Percentiles rank a stretch among this genome's conserved stretches.
Conservation (phyloP, 2,888 invertebrate species). For the Folsomia candida region DNA sequence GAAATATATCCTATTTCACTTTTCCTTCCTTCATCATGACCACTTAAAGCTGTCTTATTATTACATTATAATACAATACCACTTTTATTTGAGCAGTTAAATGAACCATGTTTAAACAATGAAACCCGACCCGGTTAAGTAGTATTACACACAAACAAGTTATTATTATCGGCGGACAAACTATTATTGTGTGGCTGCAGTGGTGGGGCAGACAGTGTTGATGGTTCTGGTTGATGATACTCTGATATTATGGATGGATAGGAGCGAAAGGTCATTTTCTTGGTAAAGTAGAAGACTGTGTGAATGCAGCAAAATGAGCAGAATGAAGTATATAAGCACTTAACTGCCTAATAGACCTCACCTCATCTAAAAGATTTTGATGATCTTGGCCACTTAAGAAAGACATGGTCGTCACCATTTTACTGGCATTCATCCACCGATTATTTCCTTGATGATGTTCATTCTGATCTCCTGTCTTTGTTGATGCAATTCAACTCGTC, state of each 20-base stretch:
- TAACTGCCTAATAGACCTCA: constrained; percentile 14
- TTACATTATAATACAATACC: constrained; percentile 2
- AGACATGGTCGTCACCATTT: too few species aligned
- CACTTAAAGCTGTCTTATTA: neutral
- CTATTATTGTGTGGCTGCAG: neutral
- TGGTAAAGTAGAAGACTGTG: neutral
- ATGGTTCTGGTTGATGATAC: too few species aligned
- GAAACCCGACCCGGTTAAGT: constrained; percentile 16
- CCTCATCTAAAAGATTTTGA: constrained; percentile 2
- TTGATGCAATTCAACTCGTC: too few species aligned
- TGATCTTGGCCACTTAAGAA: constrained; percentile 9
- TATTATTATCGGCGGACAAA: constrained; percentile 31
- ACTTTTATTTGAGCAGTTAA: too few species aligned
- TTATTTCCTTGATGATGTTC: too few species aligned
- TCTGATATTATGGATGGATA: neutral
- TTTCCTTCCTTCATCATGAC: too few species aligned
- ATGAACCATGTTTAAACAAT: constrained; percentile 18
- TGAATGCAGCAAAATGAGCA: too few species aligned
- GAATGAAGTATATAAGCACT: constrained; percentile 13
- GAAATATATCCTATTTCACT: too few species aligned
- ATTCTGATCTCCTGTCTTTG: too few species aligned
- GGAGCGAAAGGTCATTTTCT: neutral
- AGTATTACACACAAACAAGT: constrained; percentile 36
- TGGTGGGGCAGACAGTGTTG: too few species aligned
- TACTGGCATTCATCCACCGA: too few species aligned